Percentiles rank a stretch among this genome's conserved stretches.
These are phyloP conservation scores for Sprattus sprattus DNA, from an alignment of 2,113 vertebrate species.

Conservation along the genomic window DNA sequence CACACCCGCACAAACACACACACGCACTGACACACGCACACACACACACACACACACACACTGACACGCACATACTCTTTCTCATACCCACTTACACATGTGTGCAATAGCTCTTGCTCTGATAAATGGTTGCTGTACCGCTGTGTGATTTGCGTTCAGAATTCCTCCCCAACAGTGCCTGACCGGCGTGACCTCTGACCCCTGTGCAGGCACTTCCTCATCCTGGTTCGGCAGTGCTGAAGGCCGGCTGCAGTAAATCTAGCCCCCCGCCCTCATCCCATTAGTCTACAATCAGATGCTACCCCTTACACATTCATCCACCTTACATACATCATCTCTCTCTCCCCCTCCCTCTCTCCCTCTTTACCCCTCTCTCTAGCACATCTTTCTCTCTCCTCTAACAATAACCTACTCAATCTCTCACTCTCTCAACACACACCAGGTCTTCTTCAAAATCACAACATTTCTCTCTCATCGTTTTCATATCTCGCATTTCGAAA, in stretches of 20 bases:
- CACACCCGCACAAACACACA: not conserved
- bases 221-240: not conserved
- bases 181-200: not conserved
- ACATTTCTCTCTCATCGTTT: no score
- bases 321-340: not conserved
- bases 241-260: constrained; percentile 7
- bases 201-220: not conserved
- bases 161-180: not conserved
- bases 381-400: not conserved
- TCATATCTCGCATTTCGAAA: no score
- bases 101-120: not conserved
- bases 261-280: not conserved
- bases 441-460: no score
- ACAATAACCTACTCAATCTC: not conserved
- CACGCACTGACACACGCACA: constrained; percentile 10
- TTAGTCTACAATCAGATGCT: not conserved
- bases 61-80: constrained; percentile 19
- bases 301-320: constrained; percentile 1
- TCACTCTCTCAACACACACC: not conserved
- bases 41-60: constrained; percentile 38
- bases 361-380: not conserved
- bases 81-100: not conserved
- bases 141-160: not conserved
- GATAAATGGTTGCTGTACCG: not conserved
- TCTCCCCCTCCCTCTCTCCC: not conserved